phyloP scores from a whole-genome alignment of 2,888 invertebrate genomes.

The Tachina lurida region DNA sequence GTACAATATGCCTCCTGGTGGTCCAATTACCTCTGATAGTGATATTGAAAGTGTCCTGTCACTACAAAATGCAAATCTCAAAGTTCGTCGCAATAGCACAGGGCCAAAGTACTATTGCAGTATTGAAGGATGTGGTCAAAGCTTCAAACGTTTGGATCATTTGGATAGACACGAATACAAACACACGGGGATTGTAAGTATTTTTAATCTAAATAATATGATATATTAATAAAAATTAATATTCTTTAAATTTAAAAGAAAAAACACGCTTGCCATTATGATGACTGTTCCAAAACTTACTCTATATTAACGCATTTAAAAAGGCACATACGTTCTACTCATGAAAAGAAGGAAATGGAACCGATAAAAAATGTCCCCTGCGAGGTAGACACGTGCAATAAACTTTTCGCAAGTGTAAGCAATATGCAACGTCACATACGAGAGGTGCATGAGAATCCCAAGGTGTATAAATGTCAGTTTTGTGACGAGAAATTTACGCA shows the following conservation, averaged over 20 bases:
- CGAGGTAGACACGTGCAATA: constrained; percentile 82
- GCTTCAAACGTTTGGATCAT: constrained; percentile 84
- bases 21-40: constrained; percentile 78
- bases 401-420: constrained; percentile 84
- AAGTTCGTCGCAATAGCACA: constrained; percentile 73
- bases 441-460: constrained; percentile 83
- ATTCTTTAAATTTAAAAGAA: constrained; percentile 80
- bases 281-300: constrained; percentile 86
- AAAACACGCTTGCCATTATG: constrained; percentile 85
- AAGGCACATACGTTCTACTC: constrained; percentile 84
- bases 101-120: constrained; percentile 83
- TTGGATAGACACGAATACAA: constrained; percentile 84
- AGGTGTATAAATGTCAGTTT: constrained; percentile 83
- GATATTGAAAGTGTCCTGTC: constrained; percentile 78
- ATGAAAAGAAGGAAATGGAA: constrained; percentile 77
- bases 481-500: constrained; percentile 85
- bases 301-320: constrained; percentile 86
- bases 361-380: constrained; percentile 77
- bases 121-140: constrained; percentile 83
- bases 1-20: constrained; percentile 76
- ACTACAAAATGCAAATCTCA: constrained; percentile 70
- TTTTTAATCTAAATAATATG: not conserved
- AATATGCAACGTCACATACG: constrained; percentile 86
- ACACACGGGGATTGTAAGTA: constrained; percentile 85
- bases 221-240: constrained; percentile 60